Conservation (phyloP, 2,888 invertebrate genomes). For the Rhodophaea formosa region DNA sequence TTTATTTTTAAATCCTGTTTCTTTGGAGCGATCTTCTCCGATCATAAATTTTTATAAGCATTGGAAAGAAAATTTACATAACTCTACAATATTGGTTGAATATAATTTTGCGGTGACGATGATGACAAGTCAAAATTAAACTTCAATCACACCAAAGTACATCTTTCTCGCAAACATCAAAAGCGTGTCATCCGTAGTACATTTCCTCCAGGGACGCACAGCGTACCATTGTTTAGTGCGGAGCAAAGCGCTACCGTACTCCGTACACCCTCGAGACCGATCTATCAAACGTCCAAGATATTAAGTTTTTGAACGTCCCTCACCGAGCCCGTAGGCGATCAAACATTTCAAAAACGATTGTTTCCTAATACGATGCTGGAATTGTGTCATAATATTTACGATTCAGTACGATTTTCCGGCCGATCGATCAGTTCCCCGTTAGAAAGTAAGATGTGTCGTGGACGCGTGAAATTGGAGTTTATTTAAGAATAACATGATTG, state of each 20-base stretch:
- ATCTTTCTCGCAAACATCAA: slow-evolving; percentile 5
- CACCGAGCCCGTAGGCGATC: slow-evolving; percentile 37
- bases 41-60: too few species aligned
- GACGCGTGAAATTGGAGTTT: slow-evolving; percentile 69
- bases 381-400: slow-evolving; percentile 77
- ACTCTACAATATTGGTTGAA: neutral
- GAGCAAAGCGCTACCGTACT: slow-evolving; percentile 50
- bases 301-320: slow-evolving; percentile 61
- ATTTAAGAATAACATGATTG: slow-evolving; percentile 54
- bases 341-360: slow-evolving; percentile 65
- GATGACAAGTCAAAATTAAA: slow-evolving; percentile 8
- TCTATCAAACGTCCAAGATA: slow-evolving; percentile 71
- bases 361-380: slow-evolving; percentile 72
- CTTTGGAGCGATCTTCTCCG: too few species aligned
- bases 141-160: slow-evolving; percentile 2
- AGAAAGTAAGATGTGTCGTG: slow-evolving; percentile 54
- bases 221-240: slow-evolving; percentile 42
- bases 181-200: slow-evolving; percentile 26
- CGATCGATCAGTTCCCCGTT: slow-evolving; percentile 65
- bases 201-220: slow-evolving; percentile 40
- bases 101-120: neutral
- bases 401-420: slow-evolving; percentile 68
- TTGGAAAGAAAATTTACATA: too few species aligned
- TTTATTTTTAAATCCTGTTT: too few species aligned
- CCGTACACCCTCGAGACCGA: slow-evolving; percentile 63